These are phyloP conservation scores for Stegastes partitus DNA, from an alignment of 2,113 vertebrate genomes.

Conservation along the genomic window DNA sequence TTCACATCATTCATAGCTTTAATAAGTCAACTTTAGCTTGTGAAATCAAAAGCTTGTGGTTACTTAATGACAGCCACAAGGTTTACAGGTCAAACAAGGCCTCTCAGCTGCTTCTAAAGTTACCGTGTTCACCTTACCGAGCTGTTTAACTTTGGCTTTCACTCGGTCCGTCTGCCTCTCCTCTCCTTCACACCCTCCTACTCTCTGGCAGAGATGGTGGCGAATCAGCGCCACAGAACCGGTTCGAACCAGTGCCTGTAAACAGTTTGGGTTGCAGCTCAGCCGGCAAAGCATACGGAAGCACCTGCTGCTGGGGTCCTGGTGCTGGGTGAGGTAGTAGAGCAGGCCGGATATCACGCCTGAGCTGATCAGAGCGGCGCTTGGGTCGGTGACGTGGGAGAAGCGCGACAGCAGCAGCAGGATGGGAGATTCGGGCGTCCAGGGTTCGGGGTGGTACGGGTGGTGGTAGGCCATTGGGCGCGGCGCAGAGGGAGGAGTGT, in stretches of 20 bases:
- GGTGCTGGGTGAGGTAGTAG: conserved; percentile 87
- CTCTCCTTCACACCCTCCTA: neutral
- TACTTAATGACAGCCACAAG: no score
- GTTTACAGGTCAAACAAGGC: neutral
- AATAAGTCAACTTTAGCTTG: no score
- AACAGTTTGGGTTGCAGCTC: conserved; percentile 91
- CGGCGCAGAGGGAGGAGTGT: conserved; percentile 69
- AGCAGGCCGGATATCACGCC: conserved; percentile 84
- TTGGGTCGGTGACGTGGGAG: conserved; percentile 90
- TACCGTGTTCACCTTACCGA: conserved; percentile 74
- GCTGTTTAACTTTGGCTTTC: conserved; percentile 81
- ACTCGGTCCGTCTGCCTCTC: conserved; percentile 74
- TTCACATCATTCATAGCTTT: no score
- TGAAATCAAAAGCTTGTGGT: no score
- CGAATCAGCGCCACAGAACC: conserved; percentile 85
- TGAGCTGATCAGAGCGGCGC: conserved; percentile 82
- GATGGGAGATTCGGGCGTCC: conserved; percentile 88
- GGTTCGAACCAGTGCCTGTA: conserved; percentile 89
- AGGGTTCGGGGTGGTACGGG: conserved; percentile 88
- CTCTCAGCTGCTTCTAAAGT: neutral
- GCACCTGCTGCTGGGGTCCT: conserved; percentile 87
- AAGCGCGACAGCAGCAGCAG: conserved; percentile 91
- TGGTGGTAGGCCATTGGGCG: conserved; percentile 71
- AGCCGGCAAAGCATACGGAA: conserved; percentile 87
- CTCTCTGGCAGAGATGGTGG: conserved; percentile 83